Evolutionary conservation across 2,888 invertebrate species (phyloP).

Genomic region (Parnassius glacialis): DNA sequence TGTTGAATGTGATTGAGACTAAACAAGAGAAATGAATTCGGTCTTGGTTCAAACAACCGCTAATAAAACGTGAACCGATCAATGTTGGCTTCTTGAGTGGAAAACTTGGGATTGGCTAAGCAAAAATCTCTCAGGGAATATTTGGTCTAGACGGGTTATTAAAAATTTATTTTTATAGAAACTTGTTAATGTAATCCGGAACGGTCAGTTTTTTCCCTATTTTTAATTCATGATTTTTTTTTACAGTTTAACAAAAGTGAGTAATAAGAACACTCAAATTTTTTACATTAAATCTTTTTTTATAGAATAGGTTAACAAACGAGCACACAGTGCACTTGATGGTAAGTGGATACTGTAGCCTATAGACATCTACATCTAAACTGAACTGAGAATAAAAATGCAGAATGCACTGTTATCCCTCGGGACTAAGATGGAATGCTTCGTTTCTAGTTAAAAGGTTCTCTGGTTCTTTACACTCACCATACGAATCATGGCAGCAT

Average conservation of each 20-base stretch:
- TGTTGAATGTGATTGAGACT: conserved; percentile 67
- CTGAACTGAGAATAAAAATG: no score
- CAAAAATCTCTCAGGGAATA: conserved; percentile 58
- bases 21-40: conserved; percentile 64
- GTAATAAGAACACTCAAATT: no score
- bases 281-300: no score
- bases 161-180: conserved; percentile 65
- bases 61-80: conserved; percentile 63
- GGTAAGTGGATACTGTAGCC: no score
- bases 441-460: no score
- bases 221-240: conserved; percentile 20
- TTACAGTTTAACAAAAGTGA: not conserved
- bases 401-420: no score
- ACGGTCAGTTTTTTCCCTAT: conserved; percentile 34
- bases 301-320: no score
- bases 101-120: conserved; percentile 63
- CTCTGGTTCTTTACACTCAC: no score
- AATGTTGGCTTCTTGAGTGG: conserved; percentile 57
- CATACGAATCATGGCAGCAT: no score
- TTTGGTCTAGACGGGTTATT: conserved; percentile 77
- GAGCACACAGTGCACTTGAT: no score
- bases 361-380: no score
- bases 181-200: conserved; percentile 54
- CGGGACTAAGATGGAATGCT: no score
- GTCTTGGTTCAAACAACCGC: conserved; percentile 47